A percentile compares a stretch with the other conserved stretches of the same genome.
phyloP scores from a whole-genome alignment of 2,113 vertebrate species.

The Benitochromis conjunctus region DNA sequence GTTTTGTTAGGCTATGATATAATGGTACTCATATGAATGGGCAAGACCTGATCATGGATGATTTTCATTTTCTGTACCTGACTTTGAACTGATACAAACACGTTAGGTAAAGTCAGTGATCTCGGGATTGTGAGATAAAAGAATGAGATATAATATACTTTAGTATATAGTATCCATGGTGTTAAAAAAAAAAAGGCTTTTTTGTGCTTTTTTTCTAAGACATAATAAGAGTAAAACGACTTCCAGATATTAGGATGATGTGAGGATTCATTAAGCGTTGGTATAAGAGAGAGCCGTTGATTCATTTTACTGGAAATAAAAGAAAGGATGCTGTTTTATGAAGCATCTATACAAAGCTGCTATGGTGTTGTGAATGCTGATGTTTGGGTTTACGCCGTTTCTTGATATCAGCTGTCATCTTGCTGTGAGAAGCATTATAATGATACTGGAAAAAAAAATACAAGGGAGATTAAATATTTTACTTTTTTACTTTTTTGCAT shows the following conservation, averaged over 20 bases:
- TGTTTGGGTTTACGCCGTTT: slow-evolving; percentile 8
- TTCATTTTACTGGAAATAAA: slow-evolving; percentile 12
- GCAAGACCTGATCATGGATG: not conserved
- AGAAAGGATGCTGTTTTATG: not conserved
- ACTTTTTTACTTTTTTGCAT: not conserved
- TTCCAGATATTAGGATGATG: slow-evolving; percentile 12
- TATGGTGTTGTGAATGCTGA: slow-evolving; percentile 3
- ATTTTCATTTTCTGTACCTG: not conserved
- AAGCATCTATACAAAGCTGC: slow-evolving; percentile 11
- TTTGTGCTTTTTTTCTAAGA: not conserved
- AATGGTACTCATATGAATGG: not conserved
- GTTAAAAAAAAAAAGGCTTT: not conserved
- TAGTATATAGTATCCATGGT: not conserved
- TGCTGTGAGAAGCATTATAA: not conserved
- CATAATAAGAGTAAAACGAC: slow-evolving; percentile 8
- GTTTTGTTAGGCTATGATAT: not conserved
- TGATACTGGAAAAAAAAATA: not conserved
- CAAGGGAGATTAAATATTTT: not conserved
- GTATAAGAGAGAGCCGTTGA: not conserved
- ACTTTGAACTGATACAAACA: not conserved
- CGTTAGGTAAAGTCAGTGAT: not conserved
- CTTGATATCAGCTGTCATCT: slow-evolving; percentile 8
- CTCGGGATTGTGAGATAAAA: not conserved
- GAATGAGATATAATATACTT: not conserved
- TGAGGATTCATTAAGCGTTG: slow-evolving; percentile 28